A percentile compares a stretch with the other conserved stretches of the same genome.
phyloP scores from a whole-genome alignment of 2,113 vertebrate genomes.

The Cynoglossus semilaevis region DNA sequence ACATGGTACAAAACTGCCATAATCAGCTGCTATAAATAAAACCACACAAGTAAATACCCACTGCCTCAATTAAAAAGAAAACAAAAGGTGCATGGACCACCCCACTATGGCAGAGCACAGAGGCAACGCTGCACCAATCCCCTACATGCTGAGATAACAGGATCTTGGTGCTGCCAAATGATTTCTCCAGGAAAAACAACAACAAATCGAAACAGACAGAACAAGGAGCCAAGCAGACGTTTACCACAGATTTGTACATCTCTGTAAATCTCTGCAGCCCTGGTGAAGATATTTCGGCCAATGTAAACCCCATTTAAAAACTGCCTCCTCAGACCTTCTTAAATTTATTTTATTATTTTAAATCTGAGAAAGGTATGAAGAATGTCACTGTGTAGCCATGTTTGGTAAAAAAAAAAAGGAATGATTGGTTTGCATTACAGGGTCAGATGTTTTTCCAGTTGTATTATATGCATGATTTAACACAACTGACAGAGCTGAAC shows the following conservation, averaged over 20 bases:
- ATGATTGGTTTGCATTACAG: no score
- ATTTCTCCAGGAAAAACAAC: constrained; percentile 20
- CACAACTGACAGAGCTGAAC: no score
- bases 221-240: constrained; percentile 14
- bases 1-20: background rate
- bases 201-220: constrained; percentile 28
- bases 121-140: constrained; percentile 11
- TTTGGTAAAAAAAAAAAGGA: no score
- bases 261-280: no score
- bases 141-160: constrained; percentile 32
- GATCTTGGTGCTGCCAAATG: constrained; percentile 20
- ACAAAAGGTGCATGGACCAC: background rate
- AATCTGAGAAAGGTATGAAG: no score
- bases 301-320: background rate
- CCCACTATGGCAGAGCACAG: constrained; percentile 12
- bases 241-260: background rate
- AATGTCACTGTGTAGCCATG: no score
- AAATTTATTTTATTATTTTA: no score
- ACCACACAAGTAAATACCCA: background rate
- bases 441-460: no score
- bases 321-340: no score
- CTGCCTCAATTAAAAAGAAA: background rate
- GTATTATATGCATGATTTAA: no score
- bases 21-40: background rate
- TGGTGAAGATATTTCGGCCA: background rate